Conservation (phyloP, 2,888 invertebrate species). For the Aspidiotus rigidus region DNA sequence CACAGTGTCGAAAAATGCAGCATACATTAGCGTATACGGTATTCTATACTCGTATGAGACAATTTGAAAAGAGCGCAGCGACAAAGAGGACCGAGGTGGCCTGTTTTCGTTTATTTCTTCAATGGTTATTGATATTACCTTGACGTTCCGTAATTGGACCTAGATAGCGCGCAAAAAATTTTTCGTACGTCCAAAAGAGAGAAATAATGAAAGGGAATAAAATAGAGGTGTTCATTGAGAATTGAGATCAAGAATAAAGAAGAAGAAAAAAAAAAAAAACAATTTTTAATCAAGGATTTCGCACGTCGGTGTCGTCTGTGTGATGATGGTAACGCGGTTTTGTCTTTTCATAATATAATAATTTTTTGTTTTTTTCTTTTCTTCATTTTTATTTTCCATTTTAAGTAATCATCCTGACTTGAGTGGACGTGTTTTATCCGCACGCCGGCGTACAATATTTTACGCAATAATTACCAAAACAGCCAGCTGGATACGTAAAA, state of each 20-base stretch:
- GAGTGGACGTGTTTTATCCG: background rate
- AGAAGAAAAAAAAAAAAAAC: conserved; percentile 22
- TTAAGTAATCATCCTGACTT: conserved; percentile 6
- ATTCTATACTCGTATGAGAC: too few relatives aligned
- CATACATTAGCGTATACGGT: too few relatives aligned
- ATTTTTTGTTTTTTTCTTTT: background rate
- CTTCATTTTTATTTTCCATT: conserved; percentile 1
- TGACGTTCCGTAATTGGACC: conserved; percentile 1
- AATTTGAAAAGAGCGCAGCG: too few relatives aligned
- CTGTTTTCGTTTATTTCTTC: too few relatives aligned
- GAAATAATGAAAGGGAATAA: background rate
- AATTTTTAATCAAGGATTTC: conserved; percentile 22
- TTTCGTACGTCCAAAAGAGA: background rate
- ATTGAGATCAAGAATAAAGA: background rate
- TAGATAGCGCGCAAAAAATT: background rate
- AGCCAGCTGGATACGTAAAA: conserved; percentile 6
- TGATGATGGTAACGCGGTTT: too few relatives aligned
- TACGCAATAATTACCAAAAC: conserved; percentile 5
- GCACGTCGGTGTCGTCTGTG: background rate
- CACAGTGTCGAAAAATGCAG: too few relatives aligned
- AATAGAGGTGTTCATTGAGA: background rate
- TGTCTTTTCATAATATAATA: too few relatives aligned
- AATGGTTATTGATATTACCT: conserved; percentile 2
- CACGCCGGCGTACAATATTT: background rate
- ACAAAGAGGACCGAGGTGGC: too few relatives aligned